A percentile compares a stretch with the other conserved stretches of the same genome.
Conservation (phyloP, 2,888 invertebrate genomes). For the Sesamia inferens region DNA sequence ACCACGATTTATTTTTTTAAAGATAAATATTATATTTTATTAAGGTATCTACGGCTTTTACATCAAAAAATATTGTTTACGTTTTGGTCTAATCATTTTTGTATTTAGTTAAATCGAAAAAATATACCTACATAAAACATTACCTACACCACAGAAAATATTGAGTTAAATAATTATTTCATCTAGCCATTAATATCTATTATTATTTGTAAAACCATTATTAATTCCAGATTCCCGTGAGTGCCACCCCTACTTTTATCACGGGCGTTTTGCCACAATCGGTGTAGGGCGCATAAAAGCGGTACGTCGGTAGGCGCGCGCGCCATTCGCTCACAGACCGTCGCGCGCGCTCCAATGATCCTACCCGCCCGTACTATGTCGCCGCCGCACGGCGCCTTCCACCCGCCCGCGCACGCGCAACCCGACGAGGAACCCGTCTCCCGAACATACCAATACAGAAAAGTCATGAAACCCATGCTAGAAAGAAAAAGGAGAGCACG, state of each 20-base stretch:
- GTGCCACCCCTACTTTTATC: slow-evolving; percentile 88
- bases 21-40: neutral
- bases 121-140: too few relatives aligned
- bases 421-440: slow-evolving; percentile 92
- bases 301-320: slow-evolving; percentile 82
- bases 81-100: neutral
- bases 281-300: slow-evolving; percentile 88
- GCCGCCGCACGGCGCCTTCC: slow-evolving; percentile 88
- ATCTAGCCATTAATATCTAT: neutral
- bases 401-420: slow-evolving; percentile 82
- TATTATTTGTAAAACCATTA: neutral
- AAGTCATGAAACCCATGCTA: slow-evolving; percentile 97
- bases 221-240: neutral
- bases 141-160: too few relatives aligned
- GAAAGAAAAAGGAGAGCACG: slow-evolving; percentile 96
- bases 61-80: neutral
- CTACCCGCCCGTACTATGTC: slow-evolving; percentile 88
- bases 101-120: neutral
- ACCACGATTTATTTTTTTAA: neutral
- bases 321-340: slow-evolving; percentile 86
- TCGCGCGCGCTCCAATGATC: slow-evolving; percentile 88
- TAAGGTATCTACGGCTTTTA: neutral
- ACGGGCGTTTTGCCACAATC: slow-evolving; percentile 90
- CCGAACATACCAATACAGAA: slow-evolving; percentile 97
- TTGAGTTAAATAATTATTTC: too few relatives aligned